phyloP scores from a whole-genome alignment of 2,113 vertebrate genomes.

The Chroicocephalus ridibundus region DNA sequence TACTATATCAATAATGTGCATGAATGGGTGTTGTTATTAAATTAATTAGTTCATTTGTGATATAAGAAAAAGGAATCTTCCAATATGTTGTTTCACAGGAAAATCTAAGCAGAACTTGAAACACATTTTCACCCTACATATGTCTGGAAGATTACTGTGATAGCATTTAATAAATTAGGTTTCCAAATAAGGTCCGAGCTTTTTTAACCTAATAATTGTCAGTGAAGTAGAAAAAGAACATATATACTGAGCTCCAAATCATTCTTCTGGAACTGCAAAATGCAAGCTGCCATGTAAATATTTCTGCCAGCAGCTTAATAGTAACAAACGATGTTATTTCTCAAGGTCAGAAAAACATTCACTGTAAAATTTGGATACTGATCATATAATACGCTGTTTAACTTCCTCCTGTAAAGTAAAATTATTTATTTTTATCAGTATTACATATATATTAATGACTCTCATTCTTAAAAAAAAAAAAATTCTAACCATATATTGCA shows the following conservation, averaged over 20 bases:
- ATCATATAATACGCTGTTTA: background rate
- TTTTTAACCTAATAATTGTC: slow-evolving; percentile 42
- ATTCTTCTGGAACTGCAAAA: slow-evolving; percentile 15
- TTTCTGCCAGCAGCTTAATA: slow-evolving; percentile 16
- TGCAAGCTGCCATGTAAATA: slow-evolving; percentile 22
- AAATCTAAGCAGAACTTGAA: background rate
- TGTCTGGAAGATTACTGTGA: background rate
- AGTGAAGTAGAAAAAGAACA: background rate
- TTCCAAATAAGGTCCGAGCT: background rate
- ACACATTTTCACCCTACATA: background rate
- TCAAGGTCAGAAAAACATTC: background rate
- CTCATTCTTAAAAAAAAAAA: background rate
- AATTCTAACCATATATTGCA: background rate
- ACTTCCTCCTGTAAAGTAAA: background rate
- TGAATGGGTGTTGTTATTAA: background rate
- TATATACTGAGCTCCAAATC: background rate
- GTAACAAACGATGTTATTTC: slow-evolving; percentile 8
- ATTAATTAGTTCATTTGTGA: background rate
- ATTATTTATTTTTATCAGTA: background rate
- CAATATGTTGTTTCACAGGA: background rate
- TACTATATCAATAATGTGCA: background rate
- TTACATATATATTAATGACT: background rate
- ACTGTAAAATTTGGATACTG: background rate
- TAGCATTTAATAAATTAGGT: background rate
- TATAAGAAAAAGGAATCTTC: background rate